A percentile compares a stretch with the other conserved stretches of the same genome.
Evolutionary conservation across 1,140 invertebrate species (phyloP).

Genomic region (Pachyrhynchus sulphureomaculatus): DNA sequence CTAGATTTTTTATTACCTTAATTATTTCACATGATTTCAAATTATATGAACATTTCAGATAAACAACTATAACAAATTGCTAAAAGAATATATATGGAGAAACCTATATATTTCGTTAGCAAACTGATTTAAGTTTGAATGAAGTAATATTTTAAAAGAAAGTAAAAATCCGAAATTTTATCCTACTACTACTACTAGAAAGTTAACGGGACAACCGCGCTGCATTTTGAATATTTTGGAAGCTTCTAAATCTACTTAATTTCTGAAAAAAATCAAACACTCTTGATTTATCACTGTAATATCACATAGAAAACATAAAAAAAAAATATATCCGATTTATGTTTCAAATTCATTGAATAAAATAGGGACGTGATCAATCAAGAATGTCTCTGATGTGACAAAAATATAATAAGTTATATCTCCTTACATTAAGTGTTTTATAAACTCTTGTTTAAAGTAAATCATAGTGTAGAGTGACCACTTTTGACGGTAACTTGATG

Average conservation of each 20-base stretch:
- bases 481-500: background rate
- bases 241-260: slow-evolving; percentile 23
- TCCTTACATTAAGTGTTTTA: slow-evolving; percentile 31
- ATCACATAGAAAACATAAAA: slow-evolving; percentile 37
- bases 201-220: slow-evolving; percentile 2
- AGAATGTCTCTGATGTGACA: slow-evolving; percentile 23
- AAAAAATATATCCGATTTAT: slow-evolving; percentile 18
- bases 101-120: too few species aligned
- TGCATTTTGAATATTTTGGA: slow-evolving; percentile 14
- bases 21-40: too few species aligned
- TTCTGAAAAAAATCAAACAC: slow-evolving; percentile 12
- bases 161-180: background rate
- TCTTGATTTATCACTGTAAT: slow-evolving; percentile 31
- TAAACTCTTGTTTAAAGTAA: slow-evolving; percentile 21
- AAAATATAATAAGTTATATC: slow-evolving; percentile 35
- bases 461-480: slow-evolving; percentile 3
- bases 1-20: too few species aligned
- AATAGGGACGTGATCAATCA: slow-evolving; percentile 16
- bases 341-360: slow-evolving; percentile 30
- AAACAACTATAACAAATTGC: too few species aligned
- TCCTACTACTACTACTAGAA: background rate
- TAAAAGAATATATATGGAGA: too few species aligned
- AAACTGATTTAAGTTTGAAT: too few species aligned
- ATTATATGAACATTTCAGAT: too few species aligned
- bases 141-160: background rate